Evolutionary conservation across 2,113 vertebrate species (phyloP).

Genomic region (Lepisosteus osseus): DNA sequence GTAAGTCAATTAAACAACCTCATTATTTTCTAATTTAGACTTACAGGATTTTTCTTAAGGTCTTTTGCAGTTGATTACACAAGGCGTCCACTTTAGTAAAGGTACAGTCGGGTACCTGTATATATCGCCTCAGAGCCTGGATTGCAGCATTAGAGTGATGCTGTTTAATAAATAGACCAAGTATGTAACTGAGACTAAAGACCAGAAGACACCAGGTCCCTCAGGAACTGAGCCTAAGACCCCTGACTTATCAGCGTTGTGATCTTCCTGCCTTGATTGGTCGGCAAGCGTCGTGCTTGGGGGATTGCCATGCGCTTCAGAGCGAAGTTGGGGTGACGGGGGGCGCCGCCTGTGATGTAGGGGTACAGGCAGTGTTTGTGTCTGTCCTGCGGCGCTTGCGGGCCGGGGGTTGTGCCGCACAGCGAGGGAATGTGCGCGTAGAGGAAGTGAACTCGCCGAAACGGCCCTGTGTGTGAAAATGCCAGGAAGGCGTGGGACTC

Average conservation of each 20-base stretch:
- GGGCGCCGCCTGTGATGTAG: not conserved
- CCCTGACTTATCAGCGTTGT: not conserved
- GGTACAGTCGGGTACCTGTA: too few species aligned
- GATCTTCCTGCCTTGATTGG: not conserved
- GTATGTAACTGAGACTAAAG: conserved; percentile 12
- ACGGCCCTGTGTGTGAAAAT: conserved; percentile 34
- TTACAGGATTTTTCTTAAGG: too few species aligned
- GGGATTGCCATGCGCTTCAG: not conserved
- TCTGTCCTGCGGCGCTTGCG: conserved; percentile 2
- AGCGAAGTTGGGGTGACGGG: not conserved
- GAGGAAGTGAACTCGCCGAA: conserved; percentile 56
- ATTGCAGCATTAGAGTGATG: not conserved
- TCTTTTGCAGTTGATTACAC: too few species aligned
- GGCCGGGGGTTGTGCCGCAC: not conserved
- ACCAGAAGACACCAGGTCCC: too few species aligned
- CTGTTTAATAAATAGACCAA: not conserved
- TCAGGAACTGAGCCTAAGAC: too few species aligned
- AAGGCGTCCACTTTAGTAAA: too few species aligned
- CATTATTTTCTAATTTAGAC: too few species aligned
- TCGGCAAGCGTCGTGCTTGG: not conserved
- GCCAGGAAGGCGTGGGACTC: conserved; percentile 48
- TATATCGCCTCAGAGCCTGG: not conserved
- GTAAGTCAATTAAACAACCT: too few species aligned
- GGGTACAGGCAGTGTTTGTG: too few species aligned
- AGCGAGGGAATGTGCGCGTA: conserved; percentile 23